Evolutionary conservation across 2,888 invertebrate genomes (phyloP).

Genomic region (Drosophila colorata): DNA sequence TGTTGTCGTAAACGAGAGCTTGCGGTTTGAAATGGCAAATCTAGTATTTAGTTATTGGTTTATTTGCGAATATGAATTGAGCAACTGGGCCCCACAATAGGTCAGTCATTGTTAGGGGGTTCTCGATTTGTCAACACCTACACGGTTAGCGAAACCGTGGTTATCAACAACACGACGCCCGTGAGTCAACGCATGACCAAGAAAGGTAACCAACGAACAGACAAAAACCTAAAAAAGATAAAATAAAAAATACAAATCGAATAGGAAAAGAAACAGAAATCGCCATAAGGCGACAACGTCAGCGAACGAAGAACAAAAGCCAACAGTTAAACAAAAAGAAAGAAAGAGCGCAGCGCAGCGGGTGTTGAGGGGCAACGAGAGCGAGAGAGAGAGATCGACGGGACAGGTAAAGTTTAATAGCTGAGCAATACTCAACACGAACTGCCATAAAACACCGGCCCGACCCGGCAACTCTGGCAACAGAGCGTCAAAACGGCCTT

Average conservation of each 20-base stretch:
- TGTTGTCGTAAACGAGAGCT: slow-evolving; percentile 50
- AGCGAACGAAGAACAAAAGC: slow-evolving; percentile 55
- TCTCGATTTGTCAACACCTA: slow-evolving; percentile 52
- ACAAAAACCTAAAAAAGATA: slow-evolving; percentile 32
- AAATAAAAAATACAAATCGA: slow-evolving; percentile 23
- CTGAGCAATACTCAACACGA: slow-evolving; percentile 48
- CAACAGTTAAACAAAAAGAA: slow-evolving; percentile 40
- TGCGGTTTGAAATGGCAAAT: slow-evolving; percentile 49
- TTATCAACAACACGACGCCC: slow-evolving; percentile 68
- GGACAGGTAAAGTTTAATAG: slow-evolving; percentile 60
- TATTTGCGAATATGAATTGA: slow-evolving; percentile 24
- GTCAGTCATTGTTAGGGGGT: slow-evolving; percentile 46
- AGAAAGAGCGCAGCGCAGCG: slow-evolving; percentile 13
- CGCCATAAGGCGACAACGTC: slow-evolving; percentile 64
- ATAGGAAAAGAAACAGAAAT: slow-evolving; percentile 58
- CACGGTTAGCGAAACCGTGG: slow-evolving; percentile 53
- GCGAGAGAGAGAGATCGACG: slow-evolving; percentile 8
- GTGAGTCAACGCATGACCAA: slow-evolving; percentile 76
- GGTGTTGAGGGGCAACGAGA: slow-evolving; percentile 1
- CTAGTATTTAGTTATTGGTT: slow-evolving; percentile 18
- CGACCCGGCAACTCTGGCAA: slow-evolving; percentile 25
- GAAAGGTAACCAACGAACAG: slow-evolving; percentile 69
- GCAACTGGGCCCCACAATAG: slow-evolving; percentile 33
- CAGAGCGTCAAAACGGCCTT: slow-evolving; percentile 64
- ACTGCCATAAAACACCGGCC: slow-evolving; percentile 64